These are phyloP conservation scores for Antennarius maculatus DNA, from an alignment of 2,797 vertebrate genomes.

Conservation along the genomic window DNA sequence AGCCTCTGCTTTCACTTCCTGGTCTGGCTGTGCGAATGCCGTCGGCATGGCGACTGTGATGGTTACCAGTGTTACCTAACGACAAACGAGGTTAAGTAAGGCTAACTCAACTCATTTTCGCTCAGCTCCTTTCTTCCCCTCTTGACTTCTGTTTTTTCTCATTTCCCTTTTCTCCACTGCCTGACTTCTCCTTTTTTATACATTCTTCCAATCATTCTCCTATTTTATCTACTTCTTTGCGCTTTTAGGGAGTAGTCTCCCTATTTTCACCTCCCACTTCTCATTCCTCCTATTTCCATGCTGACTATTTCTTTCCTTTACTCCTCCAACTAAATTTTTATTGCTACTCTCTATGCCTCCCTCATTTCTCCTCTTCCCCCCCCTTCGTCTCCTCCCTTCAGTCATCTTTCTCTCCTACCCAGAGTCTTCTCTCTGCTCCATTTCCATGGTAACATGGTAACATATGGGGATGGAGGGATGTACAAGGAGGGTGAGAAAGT, in stretches of 20 bases:
- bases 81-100: neutral
- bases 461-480: conserved; percentile 48
- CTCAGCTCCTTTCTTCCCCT: no score
- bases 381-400: neutral
- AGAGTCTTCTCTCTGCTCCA: neutral
- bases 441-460: conserved; percentile 45
- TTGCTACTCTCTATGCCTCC: no score
- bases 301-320: neutral
- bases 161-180: no score
- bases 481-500: conserved; percentile 37
- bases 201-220: neutral
- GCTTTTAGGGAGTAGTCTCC: neutral
- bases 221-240: neutral
- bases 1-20: conserved; percentile 26
- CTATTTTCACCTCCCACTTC: neutral
- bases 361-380: neutral
- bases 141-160: no score
- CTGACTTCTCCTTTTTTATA: neutral
- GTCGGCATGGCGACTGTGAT: conserved; percentile 5
- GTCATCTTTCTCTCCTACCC: neutral
- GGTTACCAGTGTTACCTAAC: conserved; percentile 1
- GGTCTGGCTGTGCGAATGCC: neutral
- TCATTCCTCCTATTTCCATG: neutral
- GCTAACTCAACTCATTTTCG: neutral
- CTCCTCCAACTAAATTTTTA: neutral